phyloP scores from a whole-genome alignment of 2,113 vertebrate genomes.

The Gymnogyps californianus region DNA sequence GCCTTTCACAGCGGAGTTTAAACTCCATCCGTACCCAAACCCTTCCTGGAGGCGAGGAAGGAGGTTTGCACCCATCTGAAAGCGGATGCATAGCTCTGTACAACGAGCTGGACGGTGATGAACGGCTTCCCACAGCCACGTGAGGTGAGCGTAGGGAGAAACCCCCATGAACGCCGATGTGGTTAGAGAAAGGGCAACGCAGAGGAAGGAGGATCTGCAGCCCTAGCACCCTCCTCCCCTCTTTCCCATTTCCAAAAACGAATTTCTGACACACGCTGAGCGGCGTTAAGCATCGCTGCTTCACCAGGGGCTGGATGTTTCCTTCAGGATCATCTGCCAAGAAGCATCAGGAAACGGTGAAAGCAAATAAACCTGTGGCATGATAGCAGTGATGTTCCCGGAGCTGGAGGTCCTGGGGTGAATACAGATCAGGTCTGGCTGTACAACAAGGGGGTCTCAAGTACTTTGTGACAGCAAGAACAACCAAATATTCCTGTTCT shows the following conservation, averaged over 20 bases:
- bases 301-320: neutral
- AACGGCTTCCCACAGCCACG: rapidly evolving
- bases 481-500: neutral
- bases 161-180: rapidly evolving
- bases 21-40: neutral
- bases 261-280: neutral
- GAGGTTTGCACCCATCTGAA: neutral
- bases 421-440: constrained; percentile 3
- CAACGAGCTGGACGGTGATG: rapidly evolving
- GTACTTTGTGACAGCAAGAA: neutral
- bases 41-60: neutral
- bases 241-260: neutral
- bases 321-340: neutral
- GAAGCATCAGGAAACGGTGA: neutral
- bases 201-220: neutral
- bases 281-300: rapidly evolving
- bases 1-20: neutral
- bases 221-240: neutral
- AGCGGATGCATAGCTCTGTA: neutral
- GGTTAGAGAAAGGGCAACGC: neutral
- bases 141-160: rapidly evolving
- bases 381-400: neutral
- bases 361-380: neutral
- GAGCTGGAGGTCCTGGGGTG: neutral
- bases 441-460: neutral